Conservation (phyloP, 2,888 invertebrate species). For the Drosophila ezoana region DNA sequence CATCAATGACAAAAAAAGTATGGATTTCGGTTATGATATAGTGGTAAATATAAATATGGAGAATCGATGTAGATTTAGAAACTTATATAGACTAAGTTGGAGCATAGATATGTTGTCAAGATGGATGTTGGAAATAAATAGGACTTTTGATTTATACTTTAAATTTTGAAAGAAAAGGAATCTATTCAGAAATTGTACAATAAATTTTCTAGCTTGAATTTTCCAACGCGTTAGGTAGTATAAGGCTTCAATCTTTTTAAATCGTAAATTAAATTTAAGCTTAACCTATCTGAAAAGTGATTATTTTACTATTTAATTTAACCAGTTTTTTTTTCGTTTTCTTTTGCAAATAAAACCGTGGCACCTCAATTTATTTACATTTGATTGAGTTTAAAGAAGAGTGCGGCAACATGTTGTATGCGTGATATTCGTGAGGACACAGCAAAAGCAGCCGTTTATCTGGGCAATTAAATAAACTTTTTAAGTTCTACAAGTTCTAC, state of each 20-base stretch:
- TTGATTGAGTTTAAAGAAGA: slow-evolving; percentile 50
- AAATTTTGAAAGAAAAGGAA: no score
- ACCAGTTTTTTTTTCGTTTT: background rate
- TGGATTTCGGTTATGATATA: background rate
- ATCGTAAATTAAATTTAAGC: no score
- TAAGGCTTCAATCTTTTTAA: no score
- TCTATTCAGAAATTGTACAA: no score
- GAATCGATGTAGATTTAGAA: background rate
- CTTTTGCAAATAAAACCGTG: slow-evolving; percentile 10
- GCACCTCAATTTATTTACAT: slow-evolving; percentile 28
- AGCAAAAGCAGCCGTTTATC: slow-evolving; percentile 12
- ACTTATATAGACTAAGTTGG: background rate
- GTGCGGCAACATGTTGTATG: slow-evolving; percentile 47
- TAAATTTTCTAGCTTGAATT: no score
- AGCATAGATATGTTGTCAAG: no score
- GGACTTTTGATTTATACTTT: no score
- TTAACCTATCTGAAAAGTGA: slow-evolving; percentile 8
- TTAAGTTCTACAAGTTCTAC: slow-evolving; percentile 13
- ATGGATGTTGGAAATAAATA: no score
- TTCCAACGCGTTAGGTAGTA: no score
- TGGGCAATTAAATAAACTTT: slow-evolving; percentile 53
- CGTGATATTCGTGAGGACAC: slow-evolving; percentile 14
- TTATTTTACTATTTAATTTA: background rate
- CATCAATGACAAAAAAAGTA: background rate
- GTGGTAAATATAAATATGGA: background rate